Evolutionary conservation across 1,140 invertebrate genomes (phyloP).

Genomic region (Drosophila truncata): DNA sequence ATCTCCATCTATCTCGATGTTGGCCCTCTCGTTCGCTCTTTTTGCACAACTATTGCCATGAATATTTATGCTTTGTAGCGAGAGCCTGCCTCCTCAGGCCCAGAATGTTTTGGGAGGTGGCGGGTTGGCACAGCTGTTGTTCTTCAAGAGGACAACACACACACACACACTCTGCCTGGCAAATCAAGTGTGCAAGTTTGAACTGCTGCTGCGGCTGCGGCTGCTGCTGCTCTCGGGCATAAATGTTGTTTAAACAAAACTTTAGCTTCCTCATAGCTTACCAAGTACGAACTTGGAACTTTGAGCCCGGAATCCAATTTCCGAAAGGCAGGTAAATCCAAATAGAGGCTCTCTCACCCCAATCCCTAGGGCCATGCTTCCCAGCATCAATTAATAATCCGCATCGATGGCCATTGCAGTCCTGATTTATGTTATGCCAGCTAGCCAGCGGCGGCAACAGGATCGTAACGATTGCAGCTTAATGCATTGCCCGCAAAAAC

Average conservation of each 20-base stretch:
- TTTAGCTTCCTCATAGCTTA: conserved; percentile 27
- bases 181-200: conserved; percentile 77
- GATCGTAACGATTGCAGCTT: conserved; percentile 33
- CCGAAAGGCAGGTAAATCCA: conserved; percentile 24
- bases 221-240: conserved; percentile 28
- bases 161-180: conserved; percentile 29
- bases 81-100: conserved; percentile 36
- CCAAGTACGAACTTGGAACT: conserved; percentile 15
- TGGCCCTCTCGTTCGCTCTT: conserved; percentile 27
- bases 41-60: conserved; percentile 58
- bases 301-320: conserved; percentile 33
- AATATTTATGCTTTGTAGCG: conserved; percentile 78
- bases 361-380: neutral
- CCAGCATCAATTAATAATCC: conserved; percentile 34
- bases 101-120: conserved; percentile 44
- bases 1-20: conserved; percentile 29
- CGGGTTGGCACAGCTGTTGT: conserved; percentile 30
- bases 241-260: conserved; percentile 56
- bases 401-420: conserved; percentile 1
- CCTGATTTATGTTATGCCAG: conserved; percentile 33
- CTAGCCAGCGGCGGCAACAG: conserved; percentile 14
- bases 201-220: conserved; percentile 30
- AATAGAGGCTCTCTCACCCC: neutral
- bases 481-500: conserved; percentile 44
- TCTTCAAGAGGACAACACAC: conserved; percentile 29